phyloP scores from a whole-genome alignment of 2,888 invertebrate genomes.

The Plemyria rubiginata region DNA sequence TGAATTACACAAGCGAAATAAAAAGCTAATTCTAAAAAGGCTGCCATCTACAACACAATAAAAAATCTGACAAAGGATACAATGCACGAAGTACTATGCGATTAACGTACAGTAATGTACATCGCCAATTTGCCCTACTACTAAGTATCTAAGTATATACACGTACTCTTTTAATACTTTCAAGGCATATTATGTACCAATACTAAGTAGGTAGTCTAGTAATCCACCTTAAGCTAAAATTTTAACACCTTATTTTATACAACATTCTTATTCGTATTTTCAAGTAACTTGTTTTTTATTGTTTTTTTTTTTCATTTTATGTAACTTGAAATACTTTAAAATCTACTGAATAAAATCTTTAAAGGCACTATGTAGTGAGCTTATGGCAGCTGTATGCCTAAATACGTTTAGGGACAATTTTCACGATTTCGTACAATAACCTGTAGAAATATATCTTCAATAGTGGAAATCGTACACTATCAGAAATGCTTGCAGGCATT shows the following conservation, averaged over 20 bases:
- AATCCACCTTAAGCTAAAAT: constrained; percentile 75
- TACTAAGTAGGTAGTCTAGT: constrained; percentile 49
- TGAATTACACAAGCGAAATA: constrained; percentile 49
- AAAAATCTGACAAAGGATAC: constrained; percentile 69
- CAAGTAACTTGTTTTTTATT: constrained; percentile 38
- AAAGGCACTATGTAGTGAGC: constrained; percentile 76
- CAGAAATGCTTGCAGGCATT: constrained; percentile 72
- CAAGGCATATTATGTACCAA: constrained; percentile 73
- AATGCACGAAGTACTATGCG: constrained; percentile 83
- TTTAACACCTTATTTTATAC: constrained; percentile 60
- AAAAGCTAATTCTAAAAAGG: constrained; percentile 49
- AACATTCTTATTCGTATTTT: constrained; percentile 44
- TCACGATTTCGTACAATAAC: constrained; percentile 55
- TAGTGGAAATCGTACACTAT: constrained; percentile 52
- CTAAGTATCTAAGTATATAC: too few species aligned
- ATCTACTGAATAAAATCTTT: constrained; percentile 51
- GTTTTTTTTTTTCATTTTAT: constrained; percentile 23
- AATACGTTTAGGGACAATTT: constrained; percentile 59
- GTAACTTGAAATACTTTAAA: constrained; percentile 28
- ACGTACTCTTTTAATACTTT: constrained; percentile 82
- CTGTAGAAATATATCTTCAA: constrained; percentile 48
- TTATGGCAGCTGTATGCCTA: constrained; percentile 74
- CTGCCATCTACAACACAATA: constrained; percentile 55
- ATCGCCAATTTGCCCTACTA: constrained; percentile 72
- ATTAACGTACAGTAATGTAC: constrained; percentile 80